These are phyloP conservation scores for Triplophysa yarkandensis DNA, from an alignment of 2,797 vertebrate species.

Conservation along the genomic window DNA sequence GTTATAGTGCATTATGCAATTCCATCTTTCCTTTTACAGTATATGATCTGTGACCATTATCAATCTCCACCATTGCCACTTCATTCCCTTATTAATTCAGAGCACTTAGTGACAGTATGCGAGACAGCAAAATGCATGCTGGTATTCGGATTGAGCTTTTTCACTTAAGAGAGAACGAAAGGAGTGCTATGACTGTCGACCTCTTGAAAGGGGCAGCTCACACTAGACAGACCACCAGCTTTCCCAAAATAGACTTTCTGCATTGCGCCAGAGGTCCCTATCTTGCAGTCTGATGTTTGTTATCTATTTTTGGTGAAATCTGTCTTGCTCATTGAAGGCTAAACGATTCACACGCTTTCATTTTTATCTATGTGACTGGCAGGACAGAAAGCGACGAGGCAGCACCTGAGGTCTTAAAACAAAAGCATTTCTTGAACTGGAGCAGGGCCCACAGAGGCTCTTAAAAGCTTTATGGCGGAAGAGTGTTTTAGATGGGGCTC, in stretches of 20 bases:
- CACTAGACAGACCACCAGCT: constrained; percentile 63
- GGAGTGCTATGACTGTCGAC: background rate
- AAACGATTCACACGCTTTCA: constrained; percentile 31
- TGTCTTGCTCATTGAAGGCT: constrained; percentile 1
- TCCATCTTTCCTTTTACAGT: constrained; percentile 23
- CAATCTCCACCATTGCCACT: constrained; percentile 35
- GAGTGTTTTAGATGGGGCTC: constrained; percentile 17
- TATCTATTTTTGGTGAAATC: constrained; percentile 16
- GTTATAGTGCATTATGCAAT: constrained; percentile 52
- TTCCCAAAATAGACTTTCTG: constrained; percentile 80
- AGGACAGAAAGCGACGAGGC: background rate
- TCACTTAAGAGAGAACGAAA: constrained; percentile 9
- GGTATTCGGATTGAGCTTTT: constrained; percentile 24
- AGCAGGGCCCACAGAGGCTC: constrained; percentile 17
- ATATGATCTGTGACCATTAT: constrained; percentile 31
- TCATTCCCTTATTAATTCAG: constrained; percentile 27
- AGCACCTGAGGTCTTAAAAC: constrained; percentile 34
- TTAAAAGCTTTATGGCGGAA: constrained; percentile 30
- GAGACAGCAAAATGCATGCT: constrained; percentile 33
- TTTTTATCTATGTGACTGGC: constrained; percentile 14
- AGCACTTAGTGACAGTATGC: constrained; percentile 24
- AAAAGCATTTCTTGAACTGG: constrained; percentile 39
- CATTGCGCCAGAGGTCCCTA: constrained; percentile 72
- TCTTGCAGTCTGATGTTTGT: constrained; percentile 45
- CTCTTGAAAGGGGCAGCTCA: constrained; percentile 39